A percentile compares a stretch with the other conserved stretches of the same genome.
phyloP scores from a whole-genome alignment of 2,888 invertebrate species.

The Pyralis farinalis region DNA sequence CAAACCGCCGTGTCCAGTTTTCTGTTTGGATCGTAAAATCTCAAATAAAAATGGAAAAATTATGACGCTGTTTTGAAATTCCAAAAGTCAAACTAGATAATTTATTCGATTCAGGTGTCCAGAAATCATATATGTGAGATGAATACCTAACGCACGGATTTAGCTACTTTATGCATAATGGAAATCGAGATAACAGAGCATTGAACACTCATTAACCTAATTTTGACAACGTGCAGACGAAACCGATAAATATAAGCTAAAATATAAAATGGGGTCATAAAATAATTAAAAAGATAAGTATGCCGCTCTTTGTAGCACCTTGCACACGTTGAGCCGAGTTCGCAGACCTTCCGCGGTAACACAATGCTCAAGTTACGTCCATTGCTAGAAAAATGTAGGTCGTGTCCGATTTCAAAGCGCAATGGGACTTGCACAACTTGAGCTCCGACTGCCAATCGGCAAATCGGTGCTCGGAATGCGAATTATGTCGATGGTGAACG shows the following conservation, averaged over 20 bases:
- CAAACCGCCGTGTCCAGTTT: too few relatives aligned
- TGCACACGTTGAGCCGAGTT: not conserved
- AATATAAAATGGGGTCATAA: not conserved
- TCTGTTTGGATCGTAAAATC: too few relatives aligned
- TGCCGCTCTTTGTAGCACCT: slow-evolving; percentile 3
- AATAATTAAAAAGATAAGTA: not conserved
- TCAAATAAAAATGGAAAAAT: too few relatives aligned
- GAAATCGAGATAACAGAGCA: slow-evolving; percentile 1
- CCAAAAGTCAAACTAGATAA: too few relatives aligned
- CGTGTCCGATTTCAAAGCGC: slow-evolving; percentile 65
- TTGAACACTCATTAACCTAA: slow-evolving; percentile 4
- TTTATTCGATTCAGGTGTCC: too few relatives aligned
- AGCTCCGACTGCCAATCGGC: slow-evolving; percentile 30
- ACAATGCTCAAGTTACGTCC: slow-evolving; percentile 57
- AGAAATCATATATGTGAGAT: too few relatives aligned
- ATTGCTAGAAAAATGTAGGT: slow-evolving; percentile 66
- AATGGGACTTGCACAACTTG: slow-evolving; percentile 52
- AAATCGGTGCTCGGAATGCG: slow-evolving; percentile 29
- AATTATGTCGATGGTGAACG: slow-evolving; percentile 2
- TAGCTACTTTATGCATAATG: too few relatives aligned
- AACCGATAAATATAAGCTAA: not conserved
- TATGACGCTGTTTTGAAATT: too few relatives aligned
- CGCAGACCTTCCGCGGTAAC: slow-evolving; percentile 26
- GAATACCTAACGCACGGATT: too few relatives aligned
- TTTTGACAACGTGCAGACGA: not conserved